phyloP scores from a whole-genome alignment of 2,113 vertebrate species.

The Rhinogobius similis region DNA sequence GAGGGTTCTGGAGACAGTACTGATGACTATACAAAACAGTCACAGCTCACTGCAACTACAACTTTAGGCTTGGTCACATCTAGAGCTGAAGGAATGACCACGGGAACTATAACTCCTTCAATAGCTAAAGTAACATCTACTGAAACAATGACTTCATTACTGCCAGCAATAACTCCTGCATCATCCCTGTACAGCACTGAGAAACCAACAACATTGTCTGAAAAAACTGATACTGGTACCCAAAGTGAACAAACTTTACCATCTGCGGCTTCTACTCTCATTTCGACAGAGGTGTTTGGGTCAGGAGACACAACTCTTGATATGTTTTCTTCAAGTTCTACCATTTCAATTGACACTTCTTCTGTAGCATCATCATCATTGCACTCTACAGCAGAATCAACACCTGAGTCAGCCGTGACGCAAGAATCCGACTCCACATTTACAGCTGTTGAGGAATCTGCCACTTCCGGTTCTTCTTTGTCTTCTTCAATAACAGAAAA shows the following conservation, averaged over 20 bases:
- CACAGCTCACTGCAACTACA: background rate
- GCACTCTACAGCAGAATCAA: conserved; percentile 10
- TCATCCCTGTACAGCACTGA: conserved; percentile 1
- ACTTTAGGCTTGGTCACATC: background rate
- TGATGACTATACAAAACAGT: background rate
- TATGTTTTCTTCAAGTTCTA: background rate
- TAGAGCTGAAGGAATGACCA: background rate
- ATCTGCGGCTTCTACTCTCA: background rate
- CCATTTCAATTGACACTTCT: background rate
- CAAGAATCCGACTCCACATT: background rate
- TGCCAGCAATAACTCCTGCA: background rate
- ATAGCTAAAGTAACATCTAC: background rate
- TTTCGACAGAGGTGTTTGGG: background rate
- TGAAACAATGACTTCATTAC: too few species aligned
- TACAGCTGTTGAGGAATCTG: conserved; percentile 2
- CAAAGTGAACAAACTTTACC: background rate
- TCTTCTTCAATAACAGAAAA: background rate
- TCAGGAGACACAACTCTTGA: conserved; percentile 3
- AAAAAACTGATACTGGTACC: background rate
- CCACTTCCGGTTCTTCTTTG: background rate
- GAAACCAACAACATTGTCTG: background rate
- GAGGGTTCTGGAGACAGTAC: background rate
- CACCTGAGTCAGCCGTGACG: background rate
- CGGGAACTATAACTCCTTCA: background rate
- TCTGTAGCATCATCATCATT: rapidly evolving